Conservation (phyloP, 2,797 vertebrate genomes). For the Bradypodion pumilum region DNA sequence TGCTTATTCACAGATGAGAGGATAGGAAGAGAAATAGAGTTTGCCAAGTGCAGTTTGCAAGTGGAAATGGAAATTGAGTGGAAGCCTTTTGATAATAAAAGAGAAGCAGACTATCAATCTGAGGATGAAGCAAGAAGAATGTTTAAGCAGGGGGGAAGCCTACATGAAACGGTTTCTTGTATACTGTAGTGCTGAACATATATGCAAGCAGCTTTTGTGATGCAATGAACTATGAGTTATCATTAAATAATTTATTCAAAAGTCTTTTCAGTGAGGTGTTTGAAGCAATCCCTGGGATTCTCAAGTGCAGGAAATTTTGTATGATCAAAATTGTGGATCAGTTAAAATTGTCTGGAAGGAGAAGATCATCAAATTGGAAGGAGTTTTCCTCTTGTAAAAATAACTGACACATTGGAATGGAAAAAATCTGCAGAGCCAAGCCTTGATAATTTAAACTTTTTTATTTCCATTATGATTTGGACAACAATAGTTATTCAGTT, state of each 20-base stretch:
- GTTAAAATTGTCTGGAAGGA: conserved; percentile 11
- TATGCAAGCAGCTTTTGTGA: neutral
- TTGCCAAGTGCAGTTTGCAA: conserved; percentile 62
- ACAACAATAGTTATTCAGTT: neutral
- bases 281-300: conserved; percentile 1
- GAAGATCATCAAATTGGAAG: neutral
- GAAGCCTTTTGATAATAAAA: conserved; percentile 59
- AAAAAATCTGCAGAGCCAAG: neutral
- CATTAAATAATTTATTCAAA: conserved; percentile 16
- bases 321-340: neutral
- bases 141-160: conserved; percentile 4
- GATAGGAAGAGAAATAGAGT: conserved; percentile 56
- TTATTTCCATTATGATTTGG: neutral
- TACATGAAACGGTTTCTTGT: neutral
- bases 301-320: neutral
- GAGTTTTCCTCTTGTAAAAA: neutral
- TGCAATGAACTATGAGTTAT: conserved; percentile 12
- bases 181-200: neutral
- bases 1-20: conserved; percentile 52
- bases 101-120: conserved; percentile 48
- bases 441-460: neutral
- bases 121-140: conserved; percentile 23
- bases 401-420: neutral
- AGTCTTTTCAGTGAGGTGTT: neutral
- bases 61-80: conserved; percentile 65